Evolutionary conservation across 2,797 vertebrate genomes (phyloP), one percentile per base, ranked within the genome.

Genomic region (Ptychadena robeensis): DNA sequence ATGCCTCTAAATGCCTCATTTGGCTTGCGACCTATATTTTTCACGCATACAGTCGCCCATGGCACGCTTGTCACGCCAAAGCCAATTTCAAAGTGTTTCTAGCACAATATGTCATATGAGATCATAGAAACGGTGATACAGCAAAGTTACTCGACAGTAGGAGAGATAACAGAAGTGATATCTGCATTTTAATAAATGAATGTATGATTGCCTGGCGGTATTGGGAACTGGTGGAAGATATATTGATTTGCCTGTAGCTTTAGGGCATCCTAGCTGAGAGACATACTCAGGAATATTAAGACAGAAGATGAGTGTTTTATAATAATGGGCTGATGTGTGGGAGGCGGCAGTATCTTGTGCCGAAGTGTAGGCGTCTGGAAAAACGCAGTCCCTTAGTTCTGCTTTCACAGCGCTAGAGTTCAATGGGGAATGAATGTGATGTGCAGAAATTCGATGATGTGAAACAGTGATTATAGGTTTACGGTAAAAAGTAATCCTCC

Each of bases 341-440:
- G 89, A 91, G 88, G 86, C 69, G 85, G 83, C 57, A 40, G 88
- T 88, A 88, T 90, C 88, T 89, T 90, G 59, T 89, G 76, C 72
- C 78, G 59, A 88, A 90, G 67, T 79, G 81, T 89, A 82, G 82
- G 79, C 87, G 86, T 59, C 61, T 89, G 75, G 86, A 87, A 88
- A 88, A 87, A 92, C 88, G 86, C 88, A 87, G 64, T 89, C 85
- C 89, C 86, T 85, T 86, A 80, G 35, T 81, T 86, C 74, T 87
- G 74, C 31, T 73, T 12, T 81, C 48, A 68, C 35, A 27, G 61
- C 35, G 37, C 57, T 71, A 40, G 77, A 65, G 85, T 86, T 90
- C 87, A 90, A 89, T 83, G 84, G 86, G 90, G 82, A 89, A 88
- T 88, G 86, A 87, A 88, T 75, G 82, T 86, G 87, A 85, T 91